These are phyloP conservation scores for Prinia subflava DNA, from an alignment of 2,113 vertebrate genomes.

Conservation along the genomic window DNA sequence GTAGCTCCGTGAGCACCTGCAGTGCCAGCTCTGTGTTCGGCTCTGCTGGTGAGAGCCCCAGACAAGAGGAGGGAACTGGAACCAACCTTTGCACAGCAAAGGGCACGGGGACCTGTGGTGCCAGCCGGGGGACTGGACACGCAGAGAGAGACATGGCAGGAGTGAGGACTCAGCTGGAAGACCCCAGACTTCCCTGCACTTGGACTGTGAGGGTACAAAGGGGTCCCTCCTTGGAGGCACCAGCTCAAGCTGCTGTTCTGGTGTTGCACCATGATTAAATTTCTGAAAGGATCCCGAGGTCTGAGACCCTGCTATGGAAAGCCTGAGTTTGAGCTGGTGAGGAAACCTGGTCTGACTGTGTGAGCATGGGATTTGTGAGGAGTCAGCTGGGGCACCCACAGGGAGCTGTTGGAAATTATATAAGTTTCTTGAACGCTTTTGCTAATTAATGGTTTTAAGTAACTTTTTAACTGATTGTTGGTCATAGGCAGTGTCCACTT, in stretches of 20 bases:
- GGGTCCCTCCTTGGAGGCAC: not conserved
- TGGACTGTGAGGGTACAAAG: not conserved
- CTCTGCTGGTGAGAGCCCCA: not conserved
- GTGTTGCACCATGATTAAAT: not conserved
- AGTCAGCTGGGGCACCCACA: not conserved
- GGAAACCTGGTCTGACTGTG: not conserved
- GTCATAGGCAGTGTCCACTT: not conserved
- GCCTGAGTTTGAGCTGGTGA: fast-evolving
- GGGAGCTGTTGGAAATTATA: not conserved
- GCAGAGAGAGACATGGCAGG: not conserved
- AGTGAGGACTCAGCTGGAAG: not conserved
- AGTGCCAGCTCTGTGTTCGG: not conserved
- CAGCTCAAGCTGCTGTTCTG: not conserved
- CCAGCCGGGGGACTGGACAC: not conserved
- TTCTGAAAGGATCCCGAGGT: not conserved
- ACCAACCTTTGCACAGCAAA: not conserved
- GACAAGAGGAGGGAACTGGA: not conserved
- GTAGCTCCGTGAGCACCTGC: not conserved
- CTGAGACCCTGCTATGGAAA: not conserved
- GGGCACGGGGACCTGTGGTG: not conserved
- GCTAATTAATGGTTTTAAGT: not conserved
- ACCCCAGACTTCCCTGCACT: not conserved
- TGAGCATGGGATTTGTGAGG: not conserved
- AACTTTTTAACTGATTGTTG: not conserved
- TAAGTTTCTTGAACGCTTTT: not conserved